Conservation (phyloP, 2,797 vertebrate genomes). For the Neoniphon sammara region DNA sequence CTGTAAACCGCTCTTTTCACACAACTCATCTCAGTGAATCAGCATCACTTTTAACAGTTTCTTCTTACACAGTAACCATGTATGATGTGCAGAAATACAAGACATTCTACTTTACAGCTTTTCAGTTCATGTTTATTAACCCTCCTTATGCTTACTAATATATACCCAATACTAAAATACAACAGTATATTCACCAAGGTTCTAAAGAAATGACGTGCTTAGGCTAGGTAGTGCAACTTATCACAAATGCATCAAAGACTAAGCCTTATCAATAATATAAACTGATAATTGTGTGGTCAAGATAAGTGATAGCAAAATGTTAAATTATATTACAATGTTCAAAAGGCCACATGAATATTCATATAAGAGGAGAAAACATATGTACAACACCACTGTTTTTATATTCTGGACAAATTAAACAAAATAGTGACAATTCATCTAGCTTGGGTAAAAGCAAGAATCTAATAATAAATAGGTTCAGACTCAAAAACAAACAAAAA, state of each 20-base stretch:
- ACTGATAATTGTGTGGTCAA: conserved; percentile 20
- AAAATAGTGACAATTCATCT: conserved; percentile 24
- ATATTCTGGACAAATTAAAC: conserved; percentile 10
- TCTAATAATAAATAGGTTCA: conserved; percentile 47
- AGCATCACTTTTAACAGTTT: not conserved
- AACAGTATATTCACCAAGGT: conserved; percentile 22
- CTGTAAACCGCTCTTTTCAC: no score
- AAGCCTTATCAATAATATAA: conserved; percentile 15
- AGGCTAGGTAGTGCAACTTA: conserved; percentile 43
- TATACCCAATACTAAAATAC: conserved; percentile 47
- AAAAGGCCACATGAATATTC: conserved; percentile 40
- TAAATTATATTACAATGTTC: conserved; percentile 39
- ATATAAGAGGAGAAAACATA: conserved; percentile 40
- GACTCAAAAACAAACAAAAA: conserved; percentile 5
- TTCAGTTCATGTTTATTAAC: conserved; percentile 62
- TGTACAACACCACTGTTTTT: conserved; percentile 61
- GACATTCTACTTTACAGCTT: conserved; percentile 22
- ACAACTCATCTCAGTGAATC: not conserved
- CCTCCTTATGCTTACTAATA: conserved; percentile 24
- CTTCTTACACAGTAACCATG: not conserved
- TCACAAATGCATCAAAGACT: conserved; percentile 35
- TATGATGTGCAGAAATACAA: not conserved
- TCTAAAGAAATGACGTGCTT: conserved; percentile 48
- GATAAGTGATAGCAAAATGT: conserved; percentile 27
- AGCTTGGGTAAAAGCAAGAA: conserved; percentile 35